A percentile compares a stretch with the other conserved stretches of the same genome.
phyloP scores from a whole-genome alignment of 92 coral and sea anemone genomes.

The Phymanthus crucifer region DNA sequence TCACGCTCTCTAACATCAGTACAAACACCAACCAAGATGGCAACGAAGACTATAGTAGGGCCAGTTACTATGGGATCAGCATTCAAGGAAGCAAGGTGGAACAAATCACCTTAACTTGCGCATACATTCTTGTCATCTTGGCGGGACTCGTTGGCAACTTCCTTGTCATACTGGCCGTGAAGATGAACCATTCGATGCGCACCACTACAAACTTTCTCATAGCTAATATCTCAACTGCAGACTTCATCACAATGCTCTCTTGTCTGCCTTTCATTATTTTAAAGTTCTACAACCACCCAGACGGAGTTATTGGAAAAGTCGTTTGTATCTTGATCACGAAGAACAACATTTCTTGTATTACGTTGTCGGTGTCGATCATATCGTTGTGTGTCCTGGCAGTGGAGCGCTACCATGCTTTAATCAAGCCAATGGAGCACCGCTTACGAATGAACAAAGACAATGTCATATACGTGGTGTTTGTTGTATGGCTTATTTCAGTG shows the following conservation, averaged over 20 bases:
- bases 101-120: conserved; percentile 20
- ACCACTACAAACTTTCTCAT: conserved; percentile 61
- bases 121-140: conserved; percentile 39
- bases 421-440: conserved; percentile 53
- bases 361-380: conserved; percentile 50
- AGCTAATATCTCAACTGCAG: conserved; percentile 60
- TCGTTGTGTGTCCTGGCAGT: conserved; percentile 61
- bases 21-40: not conserved
- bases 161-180: conserved; percentile 37
- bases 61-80: conserved; percentile 6
- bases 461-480: conserved; percentile 42
- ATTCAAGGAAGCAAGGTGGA: not conserved
- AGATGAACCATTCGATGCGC: conserved; percentile 43
- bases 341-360: conserved; percentile 42
- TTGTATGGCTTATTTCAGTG: conserved; percentile 44
- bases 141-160: conserved; percentile 44
- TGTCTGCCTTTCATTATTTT: conserved; percentile 45
- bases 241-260: conserved; percentile 43
- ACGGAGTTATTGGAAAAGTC: conserved; percentile 35
- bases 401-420: conserved; percentile 55
- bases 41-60: not conserved
- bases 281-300: conserved; percentile 41
- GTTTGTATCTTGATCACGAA: conserved; percentile 53
- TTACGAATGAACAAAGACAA: conserved; percentile 48
- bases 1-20: not conserved